Evolutionary conservation across 2,797 vertebrate species (phyloP), one percentile per base, ranked within the genome.

Genomic region (Arnoldichthys spilopterus): DNA sequence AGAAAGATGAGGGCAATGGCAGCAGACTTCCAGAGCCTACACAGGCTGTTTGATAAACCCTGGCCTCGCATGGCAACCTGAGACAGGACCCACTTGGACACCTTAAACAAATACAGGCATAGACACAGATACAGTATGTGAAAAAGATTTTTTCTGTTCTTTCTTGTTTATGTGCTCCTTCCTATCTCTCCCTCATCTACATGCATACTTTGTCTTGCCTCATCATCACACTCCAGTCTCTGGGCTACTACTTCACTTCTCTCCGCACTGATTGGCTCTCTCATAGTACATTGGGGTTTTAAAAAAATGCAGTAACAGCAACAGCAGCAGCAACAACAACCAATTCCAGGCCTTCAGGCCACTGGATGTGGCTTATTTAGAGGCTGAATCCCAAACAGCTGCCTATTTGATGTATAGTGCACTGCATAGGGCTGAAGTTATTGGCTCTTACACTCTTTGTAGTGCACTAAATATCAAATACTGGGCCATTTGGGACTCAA

Each of bases 31-130:
- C 92, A 91, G 7, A 80, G 84, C 84, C 88, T 56, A 62, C 87
- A 89, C 84, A 82, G 43, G 34, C 78, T 85, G 82, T 87, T 87
- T 80, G 78, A 85, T 74, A 82, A 81, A 67, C 91, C 87, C 84
- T 90, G 91, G 62, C 78, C 84, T 86, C 85, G 85, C 94, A 94
- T 94, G 90, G 89, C 89, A 90, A 87, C 87, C 85, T 83, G 86
- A 86, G 83, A 82, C 75, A 85, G 85, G 83, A 86, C 88, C 83
- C 62, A 79, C 81, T 88, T 88, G 84, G 34, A 77, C 22, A 54
- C 73, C 78, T 85, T 51, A 5, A 45, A 53, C 8, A 32, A 40
- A 74, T 53, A 77, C n/a, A 87, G 72, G 86, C 56, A 71, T 66
- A 77, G 9, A 86, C 74, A 86, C 51, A 80, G 66, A 43, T 30